Base-by-base conservation (phyloP, 2,797 vertebrate species). In the Thunnus albacares region DNA sequence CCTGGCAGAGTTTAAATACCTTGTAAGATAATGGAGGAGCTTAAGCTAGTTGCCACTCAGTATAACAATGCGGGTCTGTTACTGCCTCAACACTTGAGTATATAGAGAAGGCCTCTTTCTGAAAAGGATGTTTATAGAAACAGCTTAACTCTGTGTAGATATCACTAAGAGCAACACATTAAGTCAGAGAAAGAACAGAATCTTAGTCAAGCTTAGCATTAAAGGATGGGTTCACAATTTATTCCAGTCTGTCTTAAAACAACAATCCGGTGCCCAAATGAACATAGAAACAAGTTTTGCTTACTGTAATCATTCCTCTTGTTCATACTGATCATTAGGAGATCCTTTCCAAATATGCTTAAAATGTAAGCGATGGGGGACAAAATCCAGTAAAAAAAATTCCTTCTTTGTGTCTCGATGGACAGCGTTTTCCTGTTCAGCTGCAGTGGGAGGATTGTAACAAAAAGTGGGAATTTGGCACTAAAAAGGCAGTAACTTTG, bases 1-100 rank as follows among this genome's bases (percentile, higher is more conserved):
- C 77, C 68, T 77, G 74, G 81, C 80, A 75, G 76, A 80, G 77
- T 75, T 69, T 70, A 75, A 81, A 87, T 73, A 69, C 78, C 67
- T 79, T 43, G 59, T 59, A 38, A 84, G 85, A 89, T 77, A 89
- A 87, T 67, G 60, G 81, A 78, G 75, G 62, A 81, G 82, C 64
- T 83, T 65, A 77, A 70, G 65, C 60, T 33, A 38, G 67, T 18
- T 58, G 72, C 73, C 75, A 79, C 71, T 81, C 26, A 22, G 70
- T 33, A 14, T 45, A 86, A 89, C 79, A 86, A 84, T 82, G 66
- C 65, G 14, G 30, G 45, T 55, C 59, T 70, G 64, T 79, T 81
- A 66, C 61, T 69, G 56, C 67, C 76, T 69, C 68, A 57, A 58
- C 68, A 70, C 64, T 69, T 10, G 53, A 74, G 75, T 75, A 60